Conservation (phyloP, 2,888 invertebrate genomes). For the Agelastica alni region DNA sequence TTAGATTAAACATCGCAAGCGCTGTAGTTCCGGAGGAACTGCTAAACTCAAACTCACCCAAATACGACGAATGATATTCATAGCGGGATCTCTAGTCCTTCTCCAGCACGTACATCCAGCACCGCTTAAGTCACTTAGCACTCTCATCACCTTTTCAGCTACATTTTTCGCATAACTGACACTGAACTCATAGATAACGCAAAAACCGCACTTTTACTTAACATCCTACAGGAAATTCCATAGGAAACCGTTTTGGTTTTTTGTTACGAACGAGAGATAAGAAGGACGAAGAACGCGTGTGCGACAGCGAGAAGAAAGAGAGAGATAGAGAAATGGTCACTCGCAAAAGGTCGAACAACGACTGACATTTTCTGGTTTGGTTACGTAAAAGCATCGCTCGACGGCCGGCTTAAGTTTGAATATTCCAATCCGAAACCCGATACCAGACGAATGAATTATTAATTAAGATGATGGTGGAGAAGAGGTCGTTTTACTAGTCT, state of each 20-base stretch:
- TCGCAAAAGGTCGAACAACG: slow-evolving; percentile 25
- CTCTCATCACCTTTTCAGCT: slow-evolving; percentile 35
- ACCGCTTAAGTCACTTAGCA: slow-evolving; percentile 36
- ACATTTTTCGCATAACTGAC: neutral
- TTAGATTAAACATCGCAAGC: no score
- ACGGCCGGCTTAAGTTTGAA: slow-evolving; percentile 23
- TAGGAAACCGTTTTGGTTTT: slow-evolving; percentile 29
- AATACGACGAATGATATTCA: slow-evolving; percentile 49
- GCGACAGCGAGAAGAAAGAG: neutral
- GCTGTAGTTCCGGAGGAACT: slow-evolving; percentile 5
- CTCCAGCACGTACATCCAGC: slow-evolving; percentile 41
- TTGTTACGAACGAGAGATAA: slow-evolving; percentile 3
- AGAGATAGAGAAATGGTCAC: slow-evolving; percentile 20
- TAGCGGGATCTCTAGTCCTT: slow-evolving; percentile 38
- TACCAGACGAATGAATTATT: slow-evolving; percentile 22
- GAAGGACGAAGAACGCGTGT: neutral
- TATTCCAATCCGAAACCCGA: slow-evolving; percentile 24
- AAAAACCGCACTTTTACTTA: slow-evolving; percentile 32
- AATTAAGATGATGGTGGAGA: neutral
- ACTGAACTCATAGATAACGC: no score
- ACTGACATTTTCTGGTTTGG: slow-evolving; percentile 36
- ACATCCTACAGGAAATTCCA: slow-evolving; percentile 24
- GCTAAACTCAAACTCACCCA: slow-evolving; percentile 54
- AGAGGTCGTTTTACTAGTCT: neutral
- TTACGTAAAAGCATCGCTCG: slow-evolving; percentile 34